These are phyloP conservation scores for Lycaon pictus DNA, from an alignment of 2,113 vertebrate genomes.

Conservation along the genomic window DNA sequence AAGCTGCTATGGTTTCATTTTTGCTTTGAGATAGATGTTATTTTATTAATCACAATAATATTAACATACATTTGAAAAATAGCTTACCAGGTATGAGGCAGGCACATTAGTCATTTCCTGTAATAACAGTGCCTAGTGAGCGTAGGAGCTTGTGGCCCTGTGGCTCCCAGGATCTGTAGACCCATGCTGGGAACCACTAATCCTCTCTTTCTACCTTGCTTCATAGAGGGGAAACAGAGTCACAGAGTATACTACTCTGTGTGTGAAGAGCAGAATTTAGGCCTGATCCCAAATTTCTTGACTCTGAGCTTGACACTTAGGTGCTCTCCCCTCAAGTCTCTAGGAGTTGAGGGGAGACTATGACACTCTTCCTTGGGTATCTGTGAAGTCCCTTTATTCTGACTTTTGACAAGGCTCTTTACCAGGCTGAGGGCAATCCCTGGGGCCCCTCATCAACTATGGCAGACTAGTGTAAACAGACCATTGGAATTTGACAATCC, in stretches of 20 bases:
- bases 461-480: not conserved
- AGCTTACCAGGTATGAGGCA: not conserved
- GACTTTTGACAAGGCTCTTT: not conserved
- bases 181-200: not conserved
- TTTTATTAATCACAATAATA: slow-evolving; percentile 58
- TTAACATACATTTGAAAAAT: slow-evolving; percentile 56
- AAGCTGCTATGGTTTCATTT: slow-evolving; percentile 61
- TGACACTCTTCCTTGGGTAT: not conserved
- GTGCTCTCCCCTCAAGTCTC: not conserved
- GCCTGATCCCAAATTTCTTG: not conserved
- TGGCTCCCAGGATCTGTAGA: not conserved
- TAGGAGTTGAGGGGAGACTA: not conserved
- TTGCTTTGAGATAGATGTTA: slow-evolving; percentile 44
- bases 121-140: not conserved
- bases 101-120: not conserved
- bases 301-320: not conserved
- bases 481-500: not conserved
- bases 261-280: not conserved
- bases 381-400: not conserved
- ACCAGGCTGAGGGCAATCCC: not conserved
- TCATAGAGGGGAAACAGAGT: slow-evolving; percentile 55
- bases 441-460: not conserved
- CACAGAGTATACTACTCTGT: not conserved
- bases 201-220: not conserved
- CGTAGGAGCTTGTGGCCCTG: not conserved